Conservation (phyloP, 2,797 vertebrate species). For the Anguilla obscura region DNA sequence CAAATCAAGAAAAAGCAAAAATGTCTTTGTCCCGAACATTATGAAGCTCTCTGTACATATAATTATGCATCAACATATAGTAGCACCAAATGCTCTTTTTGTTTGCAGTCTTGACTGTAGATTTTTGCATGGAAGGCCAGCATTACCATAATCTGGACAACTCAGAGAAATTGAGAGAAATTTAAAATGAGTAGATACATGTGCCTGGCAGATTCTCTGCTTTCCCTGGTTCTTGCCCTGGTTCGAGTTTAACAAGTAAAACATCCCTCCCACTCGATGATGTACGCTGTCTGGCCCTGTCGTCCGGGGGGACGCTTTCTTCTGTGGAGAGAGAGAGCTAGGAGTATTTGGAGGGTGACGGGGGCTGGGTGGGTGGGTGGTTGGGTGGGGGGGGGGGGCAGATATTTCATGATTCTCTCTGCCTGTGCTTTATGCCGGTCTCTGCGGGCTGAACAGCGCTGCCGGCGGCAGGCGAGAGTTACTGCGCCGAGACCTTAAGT, state of each 20-base stretch:
- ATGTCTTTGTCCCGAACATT: no score
- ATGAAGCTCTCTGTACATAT: not conserved
- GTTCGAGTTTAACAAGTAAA: not conserved
- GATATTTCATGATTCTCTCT: not conserved
- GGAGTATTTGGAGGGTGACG: not conserved
- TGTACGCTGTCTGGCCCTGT: not conserved
- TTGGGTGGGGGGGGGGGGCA: not conserved
- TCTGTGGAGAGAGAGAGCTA: not conserved
- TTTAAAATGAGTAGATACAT: not conserved
- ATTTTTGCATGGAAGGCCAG: not conserved
- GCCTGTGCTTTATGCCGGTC: not conserved
- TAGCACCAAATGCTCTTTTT: not conserved
- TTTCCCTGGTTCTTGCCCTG: not conserved
- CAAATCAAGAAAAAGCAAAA: no score
- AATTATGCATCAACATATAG: not conserved
- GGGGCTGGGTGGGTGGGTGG: not conserved
- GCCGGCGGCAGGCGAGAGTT: constrained; percentile 10
- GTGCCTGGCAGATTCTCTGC: not conserved
- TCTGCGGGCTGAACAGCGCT: constrained; percentile 13
- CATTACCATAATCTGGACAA: not conserved
- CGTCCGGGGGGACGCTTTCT: not conserved
- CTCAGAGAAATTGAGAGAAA: not conserved
- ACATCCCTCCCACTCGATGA: not conserved
- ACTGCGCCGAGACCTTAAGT: not conserved
- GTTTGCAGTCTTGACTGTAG: not conserved